Evolutionary conservation across 2,113 vertebrate species (phyloP), one percentile per base, ranked within the genome.

Genomic region (Vulpes vulpes): DNA sequence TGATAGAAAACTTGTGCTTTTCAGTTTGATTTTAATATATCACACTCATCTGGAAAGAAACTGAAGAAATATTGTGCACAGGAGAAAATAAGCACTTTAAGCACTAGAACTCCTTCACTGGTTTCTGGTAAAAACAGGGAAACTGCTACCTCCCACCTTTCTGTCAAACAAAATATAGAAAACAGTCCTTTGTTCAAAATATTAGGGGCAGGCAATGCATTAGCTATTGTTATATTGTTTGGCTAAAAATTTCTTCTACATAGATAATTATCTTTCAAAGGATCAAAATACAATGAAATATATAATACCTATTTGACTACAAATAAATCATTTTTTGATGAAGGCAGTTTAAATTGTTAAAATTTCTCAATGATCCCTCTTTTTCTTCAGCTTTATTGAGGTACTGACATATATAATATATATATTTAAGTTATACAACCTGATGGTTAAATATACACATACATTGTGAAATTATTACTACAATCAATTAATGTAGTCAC

Each of bases 21-120:
- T 88, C 1, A 38, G n/a, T 71, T 35, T 87, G 64, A 95, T 97
- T 98, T 97, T 97, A 97, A 95, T 43, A 80, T 79, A 78, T 22
- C 60, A 60, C 22, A 96, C 88, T 96, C 67, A 95, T 84, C 49
- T 91, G 19, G 82, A 95, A 93, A 91, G 49, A 96, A 95, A 95
- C 5, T 88, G 43, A 85, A 96, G 38, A 97, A 95, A 65, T 87
- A 92, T 93, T 93, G 82, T 93, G 19, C 67, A 92, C 8, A 90
- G 62, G 30, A 95, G 30, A 97, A 97, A 97, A 94, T 0, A 93
- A 59, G 4, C 35, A 81, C 43, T 94, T 92, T 78, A 93, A 93
- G 51, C 22, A 95, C 81, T 35, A 94, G 5, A 43, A 86, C 27
- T 64, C 62, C 14, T 64, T 81, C 57, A 59, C 4, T 74, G 8